Evolutionary conservation across 2,797 vertebrate genomes (phyloP).

Genomic region (Echeneis naucrates): DNA sequence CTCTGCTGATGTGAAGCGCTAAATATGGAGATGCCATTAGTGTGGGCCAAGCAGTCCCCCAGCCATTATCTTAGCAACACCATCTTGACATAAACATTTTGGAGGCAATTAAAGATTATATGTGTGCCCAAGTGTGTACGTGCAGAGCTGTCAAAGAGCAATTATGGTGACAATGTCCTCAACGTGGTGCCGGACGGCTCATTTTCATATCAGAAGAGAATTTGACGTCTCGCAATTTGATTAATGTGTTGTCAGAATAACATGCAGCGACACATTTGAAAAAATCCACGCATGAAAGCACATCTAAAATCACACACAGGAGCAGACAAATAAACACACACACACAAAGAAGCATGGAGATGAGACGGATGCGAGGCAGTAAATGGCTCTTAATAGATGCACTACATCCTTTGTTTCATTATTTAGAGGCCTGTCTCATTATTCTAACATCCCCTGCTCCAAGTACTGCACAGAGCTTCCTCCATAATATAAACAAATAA

Average conservation of each 20-base stretch:
- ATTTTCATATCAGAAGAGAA: slow-evolving; percentile 74
- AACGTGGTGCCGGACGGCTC: slow-evolving; percentile 57
- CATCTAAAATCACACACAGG: slow-evolving; percentile 8
- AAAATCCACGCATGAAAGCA: slow-evolving; percentile 2
- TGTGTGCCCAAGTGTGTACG: slow-evolving; percentile 12
- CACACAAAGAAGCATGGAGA: slow-evolving; percentile 29
- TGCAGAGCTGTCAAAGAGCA: slow-evolving; percentile 69
- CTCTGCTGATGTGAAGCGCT: slow-evolving; percentile 56
- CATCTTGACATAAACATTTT: slow-evolving; percentile 76
- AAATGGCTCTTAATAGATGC: slow-evolving; percentile 83
- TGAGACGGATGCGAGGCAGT: slow-evolving; percentile 62
- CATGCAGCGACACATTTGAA: not conserved
- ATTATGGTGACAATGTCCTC: slow-evolving; percentile 75
- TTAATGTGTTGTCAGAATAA: slow-evolving; percentile 69
- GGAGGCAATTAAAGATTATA: slow-evolving; percentile 74
- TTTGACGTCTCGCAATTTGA: slow-evolving; percentile 56
- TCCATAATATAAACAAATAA: slow-evolving; percentile 67
- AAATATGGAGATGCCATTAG: slow-evolving; percentile 71
- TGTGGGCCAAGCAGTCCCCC: slow-evolving; percentile 49
- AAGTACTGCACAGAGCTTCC: slow-evolving; percentile 55
- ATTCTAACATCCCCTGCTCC: slow-evolving; percentile 61
- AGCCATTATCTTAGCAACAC: slow-evolving; percentile 65
- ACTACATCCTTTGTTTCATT: slow-evolving; percentile 80
- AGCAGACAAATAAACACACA: slow-evolving; percentile 2
- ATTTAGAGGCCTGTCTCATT: slow-evolving; percentile 79